Evolutionary conservation across 2,113 vertebrate genomes (phyloP), one percentile per base, ranked within the genome.

Genomic region (Rhinichthys klamathensis): DNA sequence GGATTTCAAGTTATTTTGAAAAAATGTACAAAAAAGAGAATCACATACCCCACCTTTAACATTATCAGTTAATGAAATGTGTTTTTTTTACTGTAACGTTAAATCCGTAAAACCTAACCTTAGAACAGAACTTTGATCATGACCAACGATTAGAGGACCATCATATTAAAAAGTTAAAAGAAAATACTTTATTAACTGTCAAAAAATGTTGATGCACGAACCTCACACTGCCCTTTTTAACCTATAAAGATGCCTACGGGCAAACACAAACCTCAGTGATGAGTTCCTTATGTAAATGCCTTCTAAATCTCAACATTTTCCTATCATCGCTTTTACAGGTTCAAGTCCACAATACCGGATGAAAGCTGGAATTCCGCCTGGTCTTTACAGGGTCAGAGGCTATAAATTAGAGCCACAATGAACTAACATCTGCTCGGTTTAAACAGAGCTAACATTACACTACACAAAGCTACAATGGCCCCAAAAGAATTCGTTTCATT

Each of bases 391-490:
- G 73, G 84, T 85, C 76, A 69, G 61, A 54, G 35, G 44, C 44
- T 65, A 73, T 77, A 83, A 69, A 78, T 35, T 86, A 38, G 23
- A 77, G 13, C 72, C 46, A 65, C 15, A 18, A 54, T 79, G 38
- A 30, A 49, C 69, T 38, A 49, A 44, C 10, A 30, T 60, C 82
- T 70, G 58, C 83, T 89, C 85, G 87, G 56, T 49, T 65, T 12
- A 80, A 46, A 63, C 78, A 63, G 35, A 80, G 61, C 79, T 51
- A 81, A 90, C 74, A 89, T 83, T 60, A 87, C 88, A 87, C 67
- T 73, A 56, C 49, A 74, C 54, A 76, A 76, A 87, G 54, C n/a
- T 44, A 73, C 61, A 51, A 46, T 67, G 41, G 44, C 44, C n/a
- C 61, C 25, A 32, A 32, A 81, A 51, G 15, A 69, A 81, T n/a